A percentile compares a stretch with the other conserved stretches of the same genome.
Evolutionary conservation across 2,113 vertebrate species (phyloP).

Genomic region (Platycercus adscitus): DNA sequence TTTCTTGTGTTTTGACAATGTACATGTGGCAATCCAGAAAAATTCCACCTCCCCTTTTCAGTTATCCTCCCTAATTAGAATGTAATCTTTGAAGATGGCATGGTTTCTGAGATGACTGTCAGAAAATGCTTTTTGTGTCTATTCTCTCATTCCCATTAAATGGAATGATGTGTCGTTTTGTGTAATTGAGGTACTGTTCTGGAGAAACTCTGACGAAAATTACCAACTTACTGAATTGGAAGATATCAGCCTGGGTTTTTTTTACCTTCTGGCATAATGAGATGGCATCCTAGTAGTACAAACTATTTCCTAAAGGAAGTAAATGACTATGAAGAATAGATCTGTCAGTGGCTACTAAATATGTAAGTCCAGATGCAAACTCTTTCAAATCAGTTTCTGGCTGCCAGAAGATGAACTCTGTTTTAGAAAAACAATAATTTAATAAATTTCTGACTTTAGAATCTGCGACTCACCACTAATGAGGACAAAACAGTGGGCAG

Average conservation of each 20-base stretch:
- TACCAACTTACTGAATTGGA: background rate
- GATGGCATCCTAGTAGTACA: background rate
- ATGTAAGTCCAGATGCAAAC: background rate
- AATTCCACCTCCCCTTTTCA: background rate
- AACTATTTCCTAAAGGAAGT: background rate
- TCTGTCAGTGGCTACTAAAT: background rate
- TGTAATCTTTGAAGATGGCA: background rate
- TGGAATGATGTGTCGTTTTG: background rate
- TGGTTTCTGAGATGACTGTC: background rate
- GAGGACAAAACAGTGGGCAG: background rate
- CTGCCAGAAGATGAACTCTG: background rate
- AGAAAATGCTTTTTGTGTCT: background rate
- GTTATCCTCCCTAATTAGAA: background rate
- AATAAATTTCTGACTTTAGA: background rate
- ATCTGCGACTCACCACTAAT: background rate
- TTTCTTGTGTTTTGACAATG: background rate
- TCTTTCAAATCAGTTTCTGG: background rate
- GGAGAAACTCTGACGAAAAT: background rate
- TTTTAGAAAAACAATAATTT: background rate
- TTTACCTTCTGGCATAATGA: background rate
- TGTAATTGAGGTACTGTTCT: constrained; percentile 7
- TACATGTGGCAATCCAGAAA: background rate
- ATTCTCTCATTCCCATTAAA: background rate
- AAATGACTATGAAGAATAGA: background rate
- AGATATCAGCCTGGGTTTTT: background rate